phyloP scores from a whole-genome alignment of 1,140 invertebrate species.

The Coelopa frigida region DNA sequence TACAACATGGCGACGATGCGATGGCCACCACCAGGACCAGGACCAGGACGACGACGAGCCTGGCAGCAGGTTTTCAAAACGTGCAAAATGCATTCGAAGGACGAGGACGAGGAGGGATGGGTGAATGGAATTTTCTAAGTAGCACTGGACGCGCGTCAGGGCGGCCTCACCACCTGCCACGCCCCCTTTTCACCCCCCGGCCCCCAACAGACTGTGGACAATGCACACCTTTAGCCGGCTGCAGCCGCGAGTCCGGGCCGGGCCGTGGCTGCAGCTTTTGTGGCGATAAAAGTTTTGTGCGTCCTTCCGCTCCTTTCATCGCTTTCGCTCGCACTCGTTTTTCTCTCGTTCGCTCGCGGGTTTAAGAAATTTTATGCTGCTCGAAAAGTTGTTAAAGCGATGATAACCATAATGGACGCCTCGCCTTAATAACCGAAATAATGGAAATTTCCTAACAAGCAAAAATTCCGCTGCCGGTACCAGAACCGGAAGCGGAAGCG shows the following conservation, averaged over 20 bases:
- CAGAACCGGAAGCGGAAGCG: not conserved
- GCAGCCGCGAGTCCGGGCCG: not conserved
- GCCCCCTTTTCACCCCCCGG: not conserved
- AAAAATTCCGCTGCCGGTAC: constrained; percentile 5
- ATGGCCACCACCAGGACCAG: not conserved
- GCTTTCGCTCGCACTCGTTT: constrained; percentile 1
- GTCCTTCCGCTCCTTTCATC: constrained; percentile 1
- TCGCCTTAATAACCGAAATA: constrained; percentile 4
- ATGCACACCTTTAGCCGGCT: constrained; percentile 7
- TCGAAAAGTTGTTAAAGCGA: constrained; percentile 14
- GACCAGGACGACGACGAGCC: constrained; percentile 4
- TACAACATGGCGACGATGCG: constrained; percentile 3
- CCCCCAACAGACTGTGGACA: not conserved
- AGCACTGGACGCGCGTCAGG: not conserved
- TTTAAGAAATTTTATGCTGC: constrained; percentile 14
- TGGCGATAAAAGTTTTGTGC: constrained; percentile 4
- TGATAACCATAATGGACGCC: constrained; percentile 10
- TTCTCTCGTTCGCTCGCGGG: not conserved
- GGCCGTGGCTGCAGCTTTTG: constrained; percentile 2
- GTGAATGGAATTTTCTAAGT: not conserved
- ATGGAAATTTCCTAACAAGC: constrained; percentile 6
- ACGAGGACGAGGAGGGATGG: not conserved
- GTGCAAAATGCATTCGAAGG: too few relatives aligned
- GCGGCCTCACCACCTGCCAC: too few relatives aligned
- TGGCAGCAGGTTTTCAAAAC: too few relatives aligned